phyloP scores from a whole-genome alignment of 2,797 vertebrate genomes.

The Tauraco hartlaubi region DNA sequence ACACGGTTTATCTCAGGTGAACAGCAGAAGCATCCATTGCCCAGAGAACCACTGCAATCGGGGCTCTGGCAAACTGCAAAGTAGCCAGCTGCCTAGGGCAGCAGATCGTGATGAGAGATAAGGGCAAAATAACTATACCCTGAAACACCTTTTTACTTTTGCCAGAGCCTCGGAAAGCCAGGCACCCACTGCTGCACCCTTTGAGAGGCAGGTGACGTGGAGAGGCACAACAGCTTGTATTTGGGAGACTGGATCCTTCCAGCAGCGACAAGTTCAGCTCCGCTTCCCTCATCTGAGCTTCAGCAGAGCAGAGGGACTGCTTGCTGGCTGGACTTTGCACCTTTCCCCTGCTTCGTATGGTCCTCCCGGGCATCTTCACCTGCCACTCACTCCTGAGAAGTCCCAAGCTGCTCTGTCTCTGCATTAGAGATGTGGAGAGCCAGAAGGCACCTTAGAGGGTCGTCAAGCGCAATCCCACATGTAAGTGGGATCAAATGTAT shows the following conservation, averaged over 20 bases:
- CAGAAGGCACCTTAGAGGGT: neutral
- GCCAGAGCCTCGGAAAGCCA: neutral
- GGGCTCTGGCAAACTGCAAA: neutral
- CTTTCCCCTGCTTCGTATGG: fast-evolving
- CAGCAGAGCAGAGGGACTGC: neutral
- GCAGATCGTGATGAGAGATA: neutral
- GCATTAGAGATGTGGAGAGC: neutral
- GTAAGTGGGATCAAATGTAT: neutral
- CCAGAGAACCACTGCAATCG: no score
- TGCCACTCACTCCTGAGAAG: neutral
- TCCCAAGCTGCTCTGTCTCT: neutral
- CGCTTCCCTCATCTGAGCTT: neutral
- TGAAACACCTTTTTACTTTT: neutral
- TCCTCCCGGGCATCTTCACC: neutral
- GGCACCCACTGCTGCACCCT: neutral
- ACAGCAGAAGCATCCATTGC: neutral
- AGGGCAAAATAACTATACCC: neutral
- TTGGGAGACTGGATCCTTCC: neutral
- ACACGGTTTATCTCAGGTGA: neutral
- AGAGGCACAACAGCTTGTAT: neutral
- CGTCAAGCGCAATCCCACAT: fast-evolving
- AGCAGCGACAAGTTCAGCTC: neutral
- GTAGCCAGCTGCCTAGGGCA: neutral
- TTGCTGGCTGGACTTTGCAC: neutral
- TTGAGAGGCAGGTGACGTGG: neutral